Base-by-base conservation (phyloP, 2,113 vertebrate species). In the Gymnarchus niloticus region DNA sequence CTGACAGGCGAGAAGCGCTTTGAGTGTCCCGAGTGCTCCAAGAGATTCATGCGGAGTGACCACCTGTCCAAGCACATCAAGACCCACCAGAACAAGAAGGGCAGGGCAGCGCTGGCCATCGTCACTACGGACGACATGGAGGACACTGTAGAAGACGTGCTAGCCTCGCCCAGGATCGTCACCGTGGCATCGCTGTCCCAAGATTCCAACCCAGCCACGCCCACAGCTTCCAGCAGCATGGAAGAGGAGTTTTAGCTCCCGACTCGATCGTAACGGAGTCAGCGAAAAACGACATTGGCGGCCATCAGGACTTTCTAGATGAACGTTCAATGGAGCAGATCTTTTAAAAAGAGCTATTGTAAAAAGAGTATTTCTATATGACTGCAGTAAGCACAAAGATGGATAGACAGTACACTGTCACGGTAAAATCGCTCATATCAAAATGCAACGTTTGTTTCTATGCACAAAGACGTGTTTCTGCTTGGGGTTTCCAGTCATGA, bases 1-100 rank as follows among this genome's bases (percentile, higher is more conserved):
- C 86, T 23, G n/a, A 88, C 90, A 99, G 98, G 98, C 90, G 98
- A 99, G 91, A 99, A 99, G 92, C 96, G 97, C 86, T 99, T 99
- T 85, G 97, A 99, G 93, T 99, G 98, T 86, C 97, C 97, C 0
- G 98, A 99, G 88, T 99, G 98, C 92, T 98, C 97, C 86, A 99
- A 99, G 91, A 95, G 98, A 87, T 99, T 99, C 93, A 99, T 99
- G 98, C 94, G 98, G 87, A 99, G 98, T 86, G 98, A 99, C 93
- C 98, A 99, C 94, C 97, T 99, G 85, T 99, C 98, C 0, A 99
- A 99, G 94, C 98, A 99, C 90, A 97, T 99, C 92, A 99, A 99
- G 94, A 99, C 98, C 3, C 98, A 99, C 91, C 98, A 99, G 95
- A 99, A 99, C 95, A 99, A 99, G 94, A 99, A 99, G 89, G 96